Percentiles rank a stretch among this genome's conserved stretches.
These are phyloP conservation scores for Herpetotheres cachinnans DNA, from an alignment of 2,113 vertebrate genomes.

Conservation along the genomic window DNA sequence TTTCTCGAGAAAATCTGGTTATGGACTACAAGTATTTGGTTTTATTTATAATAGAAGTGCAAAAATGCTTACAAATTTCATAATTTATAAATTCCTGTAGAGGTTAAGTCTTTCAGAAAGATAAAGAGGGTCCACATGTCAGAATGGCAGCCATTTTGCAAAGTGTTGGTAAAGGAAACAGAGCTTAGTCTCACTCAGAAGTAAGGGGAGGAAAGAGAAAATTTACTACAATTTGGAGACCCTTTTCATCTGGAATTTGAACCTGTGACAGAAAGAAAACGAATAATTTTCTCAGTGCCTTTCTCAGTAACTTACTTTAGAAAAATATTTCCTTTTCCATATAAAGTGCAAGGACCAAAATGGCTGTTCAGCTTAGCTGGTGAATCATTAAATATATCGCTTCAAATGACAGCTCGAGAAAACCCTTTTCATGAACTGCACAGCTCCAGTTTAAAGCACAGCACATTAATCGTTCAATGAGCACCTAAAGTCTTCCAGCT, in stretches of 20 bases:
- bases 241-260: neutral
- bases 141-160: slow-evolving; percentile 15
- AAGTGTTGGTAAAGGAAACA: neutral
- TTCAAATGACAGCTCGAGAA: neutral
- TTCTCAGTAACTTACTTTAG: neutral
- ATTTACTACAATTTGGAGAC: neutral
- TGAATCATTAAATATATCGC: neutral
- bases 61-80: neutral
- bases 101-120: neutral
- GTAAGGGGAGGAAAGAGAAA: neutral
- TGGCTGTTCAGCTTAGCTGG: neutral
- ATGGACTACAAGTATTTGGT: neutral
- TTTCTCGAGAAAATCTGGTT: neutral
- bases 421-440: neutral
- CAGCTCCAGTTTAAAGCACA: neutral
- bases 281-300: neutral
- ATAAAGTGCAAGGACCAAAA: neutral
- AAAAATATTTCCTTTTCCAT: neutral
- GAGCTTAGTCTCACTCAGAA: neutral
- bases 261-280: neutral
- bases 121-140: neutral
- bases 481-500: fast-evolving
- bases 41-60: neutral
- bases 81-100: neutral
- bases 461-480: fast-evolving